Base-by-base conservation (phyloP, 1,140 invertebrate species). In the Hestina assimilis region DNA sequence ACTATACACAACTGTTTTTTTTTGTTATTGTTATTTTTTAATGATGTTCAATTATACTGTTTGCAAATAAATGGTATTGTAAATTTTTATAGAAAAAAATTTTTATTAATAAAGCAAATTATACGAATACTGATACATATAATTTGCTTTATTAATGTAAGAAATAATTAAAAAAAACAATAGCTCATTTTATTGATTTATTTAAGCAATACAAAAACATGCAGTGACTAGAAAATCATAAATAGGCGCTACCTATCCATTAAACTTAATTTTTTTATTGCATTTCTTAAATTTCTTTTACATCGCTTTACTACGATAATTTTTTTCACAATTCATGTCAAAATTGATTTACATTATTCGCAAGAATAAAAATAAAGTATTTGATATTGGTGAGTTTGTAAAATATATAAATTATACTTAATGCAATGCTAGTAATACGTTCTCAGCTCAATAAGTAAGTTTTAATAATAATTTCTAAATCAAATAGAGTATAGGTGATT, bases 191-290 rank as follows among this genome's bases (percentile, higher is more conserved):
- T 42, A 53, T 45, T 56, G 58, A 57, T 65, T 65, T 65, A 65
- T 60, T 65, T 43, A 63, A 63, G 55, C 75, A 67, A 61, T 65
- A 57, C 33, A 54, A 57, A 38, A 65, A 50, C 50, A 74, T 75
- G 69, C 71, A 71, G 67, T 83, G 80, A 83, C 80, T 83, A 83
- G 80, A 83, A 72, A 79, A 77, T 74, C 61, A 63, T 71, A 75
- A 73, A 69, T 62, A 64, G 48, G 38, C 15, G 17, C 62, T 69
- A 69, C 63, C 70, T 72, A 74, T 53, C 41, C 65, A 66, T 62
- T 63, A 50, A 56, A 60, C 57, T 24, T 63, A 28, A 60, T 50
- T 45, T 28, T 48, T 55, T 48, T 55, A 57, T 56, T 56, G 54
- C 45, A 56, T 57, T 12, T 7, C 26, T 42, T 35, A 46, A 45